These are phyloP conservation scores for Argynnis bischoffii DNA, from an alignment of 2,888 invertebrate genomes.

Conservation along the genomic window DNA sequence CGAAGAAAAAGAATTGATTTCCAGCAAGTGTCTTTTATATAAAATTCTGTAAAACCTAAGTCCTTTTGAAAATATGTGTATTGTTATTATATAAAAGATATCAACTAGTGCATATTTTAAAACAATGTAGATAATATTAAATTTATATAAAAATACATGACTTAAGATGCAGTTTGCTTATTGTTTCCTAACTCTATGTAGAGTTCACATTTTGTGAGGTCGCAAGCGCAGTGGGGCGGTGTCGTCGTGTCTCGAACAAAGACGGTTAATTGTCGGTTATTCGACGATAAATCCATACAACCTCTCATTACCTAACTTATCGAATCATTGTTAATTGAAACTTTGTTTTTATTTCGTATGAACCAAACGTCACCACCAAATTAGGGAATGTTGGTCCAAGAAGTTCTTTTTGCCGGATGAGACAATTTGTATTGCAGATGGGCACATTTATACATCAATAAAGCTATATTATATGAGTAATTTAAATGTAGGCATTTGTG, in stretches of 20 bases:
- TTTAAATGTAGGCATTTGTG: too few species aligned
- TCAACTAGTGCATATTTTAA: background rate
- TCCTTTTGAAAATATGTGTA: too few species aligned
- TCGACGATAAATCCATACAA: slow-evolving; percentile 72
- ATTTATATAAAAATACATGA: background rate
- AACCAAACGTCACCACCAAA: slow-evolving; percentile 14
- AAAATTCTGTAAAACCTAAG: too few species aligned
- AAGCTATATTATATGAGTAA: too few species aligned
- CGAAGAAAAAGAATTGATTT: too few species aligned
- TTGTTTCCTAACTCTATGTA: slow-evolving; percentile 44
- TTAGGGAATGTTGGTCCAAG: background rate
- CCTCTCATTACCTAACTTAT: slow-evolving; percentile 75
- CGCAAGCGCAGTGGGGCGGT: slow-evolving; percentile 50
- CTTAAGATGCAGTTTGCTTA: background rate
- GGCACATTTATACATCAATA: too few species aligned
- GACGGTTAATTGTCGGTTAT: slow-evolving; percentile 78
- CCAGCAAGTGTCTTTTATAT: too few species aligned
- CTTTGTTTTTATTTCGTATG: slow-evolving; percentile 58
- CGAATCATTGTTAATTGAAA: slow-evolving; percentile 80
- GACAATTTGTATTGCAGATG: too few species aligned
- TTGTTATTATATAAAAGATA: background rate
- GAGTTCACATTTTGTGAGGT: slow-evolving; percentile 54
- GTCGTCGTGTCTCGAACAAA: slow-evolving; percentile 60
- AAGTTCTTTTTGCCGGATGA: too few species aligned
- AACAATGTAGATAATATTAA: background rate